These are phyloP conservation scores for Chironomus tentans DNA, from an alignment of 2,888 invertebrate species.

Conservation along the genomic window DNA sequence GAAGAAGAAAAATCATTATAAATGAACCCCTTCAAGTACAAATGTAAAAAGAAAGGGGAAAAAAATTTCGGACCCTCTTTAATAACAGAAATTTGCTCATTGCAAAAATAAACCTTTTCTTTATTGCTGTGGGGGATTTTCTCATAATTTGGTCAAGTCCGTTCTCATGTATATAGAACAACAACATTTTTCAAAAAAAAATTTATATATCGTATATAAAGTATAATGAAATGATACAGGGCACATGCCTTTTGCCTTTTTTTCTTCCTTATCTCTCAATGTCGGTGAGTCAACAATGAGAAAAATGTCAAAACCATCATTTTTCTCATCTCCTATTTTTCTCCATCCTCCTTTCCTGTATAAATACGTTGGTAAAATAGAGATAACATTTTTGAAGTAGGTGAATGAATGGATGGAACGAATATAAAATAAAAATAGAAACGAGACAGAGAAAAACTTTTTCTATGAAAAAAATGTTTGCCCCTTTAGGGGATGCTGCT, in stretches of 20 bases:
- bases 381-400: no score
- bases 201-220: no score
- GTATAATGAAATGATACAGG: no score
- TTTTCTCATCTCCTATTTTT: not conserved
- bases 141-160: not conserved
- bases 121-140: not conserved
- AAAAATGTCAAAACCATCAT: constrained; percentile 5
- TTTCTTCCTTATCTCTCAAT: not conserved
- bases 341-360: not conserved
- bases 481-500: no score
- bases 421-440: no score
- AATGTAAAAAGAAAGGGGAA: no score
- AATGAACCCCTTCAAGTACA: no score
- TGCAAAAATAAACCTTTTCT: not conserved
- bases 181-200: not conserved
- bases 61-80: not conserved
- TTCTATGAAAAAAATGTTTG: no score
- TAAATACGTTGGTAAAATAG: no score
- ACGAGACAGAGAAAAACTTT: no score
- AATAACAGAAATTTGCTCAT: not conserved
- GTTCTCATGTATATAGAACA: not conserved
- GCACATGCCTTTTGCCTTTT: not conserved
- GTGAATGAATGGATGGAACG: no score
- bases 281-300: not conserved
- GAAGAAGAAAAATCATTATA: no score